These are phyloP conservation scores for Geococcyx californianus DNA, from an alignment of 2,113 vertebrate genomes.

Conservation along the genomic window DNA sequence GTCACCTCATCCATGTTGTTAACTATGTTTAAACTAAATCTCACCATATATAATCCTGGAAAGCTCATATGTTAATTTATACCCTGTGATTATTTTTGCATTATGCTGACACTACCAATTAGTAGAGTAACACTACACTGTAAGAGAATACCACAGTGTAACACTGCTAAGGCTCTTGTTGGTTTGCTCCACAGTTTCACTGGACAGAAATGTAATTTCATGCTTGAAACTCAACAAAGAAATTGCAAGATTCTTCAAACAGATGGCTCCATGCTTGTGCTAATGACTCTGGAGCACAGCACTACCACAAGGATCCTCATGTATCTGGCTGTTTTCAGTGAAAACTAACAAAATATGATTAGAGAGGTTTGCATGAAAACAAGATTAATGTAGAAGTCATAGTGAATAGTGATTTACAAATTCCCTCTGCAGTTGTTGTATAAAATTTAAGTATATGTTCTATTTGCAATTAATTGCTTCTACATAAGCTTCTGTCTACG, in stretches of 20 bases:
- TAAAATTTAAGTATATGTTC: background rate
- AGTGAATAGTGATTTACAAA: background rate
- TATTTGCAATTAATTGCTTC: background rate
- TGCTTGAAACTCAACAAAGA: background rate
- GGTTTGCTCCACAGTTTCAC: background rate
- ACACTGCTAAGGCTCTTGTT: background rate
- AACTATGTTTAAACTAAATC: background rate
- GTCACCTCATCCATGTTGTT: background rate
- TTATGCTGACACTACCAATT: background rate
- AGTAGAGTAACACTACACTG: background rate
- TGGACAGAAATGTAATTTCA: background rate
- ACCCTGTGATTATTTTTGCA: background rate
- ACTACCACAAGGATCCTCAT: background rate
- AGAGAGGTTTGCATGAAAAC: background rate
- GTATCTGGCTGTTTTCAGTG: background rate
- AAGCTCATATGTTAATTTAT: background rate
- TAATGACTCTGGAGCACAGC: background rate
- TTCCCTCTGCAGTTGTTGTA: background rate
- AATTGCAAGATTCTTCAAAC: background rate
- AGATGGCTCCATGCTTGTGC: background rate
- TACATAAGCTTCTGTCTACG: background rate
- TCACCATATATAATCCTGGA: background rate
- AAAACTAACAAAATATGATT: background rate
- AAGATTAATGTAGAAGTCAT: background rate
- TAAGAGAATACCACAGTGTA: background rate